Conservation (phyloP, 2,113 vertebrate species). For the Aptenodytes forsteri region DNA sequence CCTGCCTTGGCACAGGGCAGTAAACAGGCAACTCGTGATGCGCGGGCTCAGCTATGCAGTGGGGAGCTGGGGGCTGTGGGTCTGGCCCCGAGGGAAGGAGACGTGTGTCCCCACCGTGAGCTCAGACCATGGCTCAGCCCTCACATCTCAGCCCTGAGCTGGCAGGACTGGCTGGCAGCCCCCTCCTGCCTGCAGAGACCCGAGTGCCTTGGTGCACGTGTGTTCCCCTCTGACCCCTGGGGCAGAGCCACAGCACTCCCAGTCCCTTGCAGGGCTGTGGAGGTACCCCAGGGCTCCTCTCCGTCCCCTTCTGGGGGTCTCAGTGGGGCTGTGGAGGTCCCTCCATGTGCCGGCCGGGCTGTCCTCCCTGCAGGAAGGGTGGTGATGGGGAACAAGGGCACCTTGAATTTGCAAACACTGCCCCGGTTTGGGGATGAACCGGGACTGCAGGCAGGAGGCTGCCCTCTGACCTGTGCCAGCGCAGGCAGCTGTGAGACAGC, state of each 20-base stretch:
- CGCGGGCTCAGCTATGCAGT: background rate
- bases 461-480: background rate
- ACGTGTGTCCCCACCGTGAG: background rate
- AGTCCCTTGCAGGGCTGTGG: background rate
- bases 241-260: background rate
- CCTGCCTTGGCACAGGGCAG: background rate
- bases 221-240: background rate
- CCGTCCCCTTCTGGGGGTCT: background rate
- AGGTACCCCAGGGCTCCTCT: background rate
- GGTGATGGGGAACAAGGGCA: background rate
- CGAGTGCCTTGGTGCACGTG: rapidly evolving
- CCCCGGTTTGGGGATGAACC: background rate
- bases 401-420: background rate
- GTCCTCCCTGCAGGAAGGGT: background rate
- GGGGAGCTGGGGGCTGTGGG: background rate
- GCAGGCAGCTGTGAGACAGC: background rate
- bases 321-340: background rate
- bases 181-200: background rate
- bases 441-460: background rate
- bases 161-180: background rate
- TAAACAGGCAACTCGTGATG: constrained; percentile 34
- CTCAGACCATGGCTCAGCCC: background rate
- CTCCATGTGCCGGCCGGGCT: rapidly evolving
- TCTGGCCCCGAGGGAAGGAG: background rate
- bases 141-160: background rate